Percentiles rank a stretch among this genome's conserved stretches.
Evolutionary conservation across 2,113 vertebrate genomes (phyloP).

Genomic region (Rhodinocichla rosea): DNA sequence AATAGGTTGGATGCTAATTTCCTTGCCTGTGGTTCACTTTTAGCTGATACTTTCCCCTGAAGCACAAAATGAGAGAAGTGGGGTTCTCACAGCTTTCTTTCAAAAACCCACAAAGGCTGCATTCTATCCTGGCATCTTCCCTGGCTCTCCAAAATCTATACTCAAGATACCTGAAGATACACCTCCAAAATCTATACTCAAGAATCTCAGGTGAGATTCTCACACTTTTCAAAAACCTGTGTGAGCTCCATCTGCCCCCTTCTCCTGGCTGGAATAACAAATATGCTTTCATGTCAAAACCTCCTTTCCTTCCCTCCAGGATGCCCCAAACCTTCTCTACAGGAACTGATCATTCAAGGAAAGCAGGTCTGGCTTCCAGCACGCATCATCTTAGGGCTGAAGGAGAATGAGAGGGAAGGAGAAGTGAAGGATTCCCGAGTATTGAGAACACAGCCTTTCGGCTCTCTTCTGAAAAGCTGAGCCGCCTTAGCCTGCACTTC

Average conservation of each 20-base stretch:
- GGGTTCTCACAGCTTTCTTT: neutral
- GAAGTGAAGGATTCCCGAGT: neutral
- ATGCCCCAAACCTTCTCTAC: neutral
- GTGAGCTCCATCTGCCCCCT: neutral
- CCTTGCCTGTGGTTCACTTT: neutral
- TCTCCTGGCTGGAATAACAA: neutral
- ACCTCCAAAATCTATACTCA: neutral
- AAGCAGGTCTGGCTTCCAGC: neutral
- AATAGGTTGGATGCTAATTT: neutral
- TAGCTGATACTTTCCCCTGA: neutral
- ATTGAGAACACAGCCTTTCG: rapidly evolving
- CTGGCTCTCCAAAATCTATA: neutral
- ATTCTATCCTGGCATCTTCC: too few relatives aligned
- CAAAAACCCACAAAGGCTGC: neutral
- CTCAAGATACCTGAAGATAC: too few relatives aligned
- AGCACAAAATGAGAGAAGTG: neutral
- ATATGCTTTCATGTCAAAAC: neutral
- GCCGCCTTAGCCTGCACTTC: neutral
- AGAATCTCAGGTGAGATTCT: neutral
- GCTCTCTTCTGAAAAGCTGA: neutral
- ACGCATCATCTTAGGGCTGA: rapidly evolving
- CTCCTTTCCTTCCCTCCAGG: neutral
- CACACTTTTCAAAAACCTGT: neutral
- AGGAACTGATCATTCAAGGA: rapidly evolving
- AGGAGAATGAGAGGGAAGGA: neutral